A percentile compares a stretch with the other conserved stretches of the same genome.
These are phyloP conservation scores for Rhincodon typus DNA, from an alignment of 2,797 vertebrate species.

Conservation along the genomic window DNA sequence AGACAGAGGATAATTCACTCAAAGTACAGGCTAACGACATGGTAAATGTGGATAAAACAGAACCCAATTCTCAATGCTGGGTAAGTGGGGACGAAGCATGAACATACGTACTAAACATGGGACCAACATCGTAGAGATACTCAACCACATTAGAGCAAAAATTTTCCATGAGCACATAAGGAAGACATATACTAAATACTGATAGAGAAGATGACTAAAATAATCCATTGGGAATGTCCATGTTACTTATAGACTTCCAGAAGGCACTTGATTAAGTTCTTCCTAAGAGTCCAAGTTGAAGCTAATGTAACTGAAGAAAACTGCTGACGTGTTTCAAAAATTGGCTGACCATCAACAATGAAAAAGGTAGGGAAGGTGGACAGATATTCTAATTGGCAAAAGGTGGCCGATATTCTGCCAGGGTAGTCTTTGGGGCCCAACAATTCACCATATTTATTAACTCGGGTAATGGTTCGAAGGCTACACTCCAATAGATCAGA, in stretches of 20 bases:
- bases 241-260: not conserved
- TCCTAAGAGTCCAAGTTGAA: not conserved
- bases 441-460: too few species aligned
- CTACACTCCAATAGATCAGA: too few species aligned
- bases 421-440: too few species aligned
- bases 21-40: not conserved
- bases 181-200: not conserved
- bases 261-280: not conserved
- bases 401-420: not conserved
- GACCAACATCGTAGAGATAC: not conserved
- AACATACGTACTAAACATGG: not conserved
- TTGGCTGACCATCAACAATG: not conserved
- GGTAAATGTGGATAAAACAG: not conserved
- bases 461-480: too few species aligned
- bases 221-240: not conserved
- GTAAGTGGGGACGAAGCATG: too few species aligned
- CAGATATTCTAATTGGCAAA: too few species aligned
- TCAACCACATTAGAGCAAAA: not conserved
- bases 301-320: not conserved
- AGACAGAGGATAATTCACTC: not conserved
- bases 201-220: not conserved
- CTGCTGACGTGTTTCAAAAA: not conserved
- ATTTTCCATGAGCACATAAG: not conserved
- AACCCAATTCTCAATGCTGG: not conserved
- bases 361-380: not conserved